Base-by-base conservation (phyloP, 1,140 invertebrate species). In the Parapsyche elsis region DNA sequence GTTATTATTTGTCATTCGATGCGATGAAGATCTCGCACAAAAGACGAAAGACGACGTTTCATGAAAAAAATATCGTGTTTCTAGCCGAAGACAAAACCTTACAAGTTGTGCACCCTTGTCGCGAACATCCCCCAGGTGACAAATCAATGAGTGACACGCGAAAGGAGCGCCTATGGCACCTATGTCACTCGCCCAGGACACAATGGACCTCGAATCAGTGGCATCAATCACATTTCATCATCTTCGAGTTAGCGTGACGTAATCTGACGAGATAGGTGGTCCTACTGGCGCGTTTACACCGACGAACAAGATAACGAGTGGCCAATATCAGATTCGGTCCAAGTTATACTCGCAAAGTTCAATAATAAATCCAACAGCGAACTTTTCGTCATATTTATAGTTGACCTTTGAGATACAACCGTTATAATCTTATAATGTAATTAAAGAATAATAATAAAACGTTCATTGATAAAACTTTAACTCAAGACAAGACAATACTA, bases 51-150 rank as follows among this genome's bases (percentile, higher is more conserved):
- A 73, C 45, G n/a, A n/a, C n/a, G n/a, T n/a, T n/a, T n/a, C n/a
- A n/a, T n/a, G 19, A 67, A 73, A 73, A 73, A 57, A 26, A 12
- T 5, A 57, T 53, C 49, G 46, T 75, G 73, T 75, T 75, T 75
- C 45, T 16, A 57, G 24, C n/a, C 7, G 19, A 71, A 26, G 24
- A 75, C 73, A 75, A 75, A 26, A 30, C 73, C 23, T 75, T 75
- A 75, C 73, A 75, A 75, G 73, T 57, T 57, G 19, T 26, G 73
- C 73, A 57, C 73, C 73, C 73, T 57, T 75, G 73, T 75, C 73
- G 46, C 44, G 38, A 30, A 46, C 38, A 19, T 74, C 30, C 30
- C 30, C 30, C 30, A 38, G 30, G 30, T 26, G 24, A 26, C 70
- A 71, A 44, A 71, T 44, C 5, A 71, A 71, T 71, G 70, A 71